Conservation (phyloP, 2,797 vertebrate species). For the Eulemur albifrons region DNA sequence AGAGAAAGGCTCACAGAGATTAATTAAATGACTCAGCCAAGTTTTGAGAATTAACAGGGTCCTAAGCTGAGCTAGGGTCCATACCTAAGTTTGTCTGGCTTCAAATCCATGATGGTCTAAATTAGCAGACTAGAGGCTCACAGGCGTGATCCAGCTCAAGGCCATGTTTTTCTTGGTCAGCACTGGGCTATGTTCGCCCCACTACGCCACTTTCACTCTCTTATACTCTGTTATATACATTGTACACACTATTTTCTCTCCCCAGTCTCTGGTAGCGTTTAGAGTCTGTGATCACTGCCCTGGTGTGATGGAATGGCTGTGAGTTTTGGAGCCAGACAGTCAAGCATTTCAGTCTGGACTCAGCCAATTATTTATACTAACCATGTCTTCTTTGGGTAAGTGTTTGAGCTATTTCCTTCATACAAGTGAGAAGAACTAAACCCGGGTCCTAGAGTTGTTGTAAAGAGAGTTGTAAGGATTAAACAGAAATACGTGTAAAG, state of each 20-base stretch:
- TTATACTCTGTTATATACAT: not conserved
- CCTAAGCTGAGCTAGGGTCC: not conserved
- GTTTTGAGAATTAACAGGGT: conserved; percentile 1
- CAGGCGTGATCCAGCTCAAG: not conserved
- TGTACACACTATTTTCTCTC: not conserved
- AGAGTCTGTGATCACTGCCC: not conserved
- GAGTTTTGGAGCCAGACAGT: not conserved
- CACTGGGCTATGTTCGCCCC: not conserved
- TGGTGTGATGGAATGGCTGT: not conserved
- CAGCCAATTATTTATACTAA: not conserved
- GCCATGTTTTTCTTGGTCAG: not conserved
- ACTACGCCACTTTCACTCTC: not conserved
- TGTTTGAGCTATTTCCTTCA: not conserved
- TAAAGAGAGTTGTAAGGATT: not conserved
- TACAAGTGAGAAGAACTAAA: not conserved
- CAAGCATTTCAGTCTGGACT: not conserved
- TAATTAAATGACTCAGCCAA: not conserved
- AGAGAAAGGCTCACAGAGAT: not conserved
- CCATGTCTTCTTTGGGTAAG: not conserved
- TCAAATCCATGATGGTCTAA: not conserved
- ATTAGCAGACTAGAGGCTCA: not conserved
- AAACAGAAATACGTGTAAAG: not conserved
- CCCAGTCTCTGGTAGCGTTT: not conserved
- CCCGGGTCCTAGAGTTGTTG: not conserved
- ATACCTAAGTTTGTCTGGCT: not conserved